Base-by-base conservation (phyloP, 2,888 invertebrate species). In the Ennomos fuscantarius region DNA sequence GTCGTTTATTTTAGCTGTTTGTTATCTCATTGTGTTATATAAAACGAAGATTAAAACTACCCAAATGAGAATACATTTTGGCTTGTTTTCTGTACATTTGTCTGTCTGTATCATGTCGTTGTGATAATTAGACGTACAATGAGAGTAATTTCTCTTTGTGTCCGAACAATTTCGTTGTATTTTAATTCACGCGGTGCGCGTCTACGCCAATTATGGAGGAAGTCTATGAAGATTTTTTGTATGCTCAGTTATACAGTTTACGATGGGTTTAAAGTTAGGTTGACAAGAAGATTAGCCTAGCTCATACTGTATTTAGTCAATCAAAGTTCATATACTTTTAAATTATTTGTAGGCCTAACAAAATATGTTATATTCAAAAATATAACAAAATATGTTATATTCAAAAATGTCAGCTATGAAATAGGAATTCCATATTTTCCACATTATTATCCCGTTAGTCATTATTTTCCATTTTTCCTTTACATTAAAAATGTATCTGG, bases 151-250 rank as follows among this genome's bases (percentile, higher is more conserved):
- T 82, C 80, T 79, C 79, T 83, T 84, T 81, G 81, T 82, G 81
- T 81, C 81, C 74, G 72, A 77, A 77, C 79, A 84, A 78, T 84
- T 85, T 82, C 82, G 84, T 87, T 82, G 77, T 78, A 83, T 86
- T n/a, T 86, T 82, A 84, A 86, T 87, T 84, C 85, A 81, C 43
- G 75, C 74, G 77, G 73, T 70, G 75, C 74, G 66, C 73, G 76
- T 82, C 81, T 76, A 71, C 62, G 66, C 69, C 78, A 85, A 84
- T 86, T 86, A 83, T 63, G 36, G 42, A 39, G 9, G 36, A 42
- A 33, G 24, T 31, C 9, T 41, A 15, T 51, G 43, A 55, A 12
- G 48, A 42, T 44, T 45, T 52, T 45, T 45, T 44, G 31, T 13
- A 5, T 13, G 13, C 33, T 40, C 6, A 24, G 24, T 24, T 24